These are phyloP conservation scores for Phalloptychus januarius DNA, from an alignment of 2,797 vertebrate species.

Conservation along the genomic window DNA sequence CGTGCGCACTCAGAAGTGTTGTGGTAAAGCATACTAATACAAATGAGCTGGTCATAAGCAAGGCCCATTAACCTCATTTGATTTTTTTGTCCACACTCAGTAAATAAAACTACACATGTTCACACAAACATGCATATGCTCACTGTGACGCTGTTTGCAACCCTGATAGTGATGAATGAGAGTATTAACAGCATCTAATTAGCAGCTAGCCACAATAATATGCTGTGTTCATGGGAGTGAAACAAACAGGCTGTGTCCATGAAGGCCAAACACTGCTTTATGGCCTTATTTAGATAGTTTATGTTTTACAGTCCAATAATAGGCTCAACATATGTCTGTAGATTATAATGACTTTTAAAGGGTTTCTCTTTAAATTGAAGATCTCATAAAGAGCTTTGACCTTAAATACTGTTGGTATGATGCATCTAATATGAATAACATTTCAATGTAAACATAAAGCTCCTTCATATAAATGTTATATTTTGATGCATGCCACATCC, in stretches of 20 bases:
- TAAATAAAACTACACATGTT: conserved; percentile 19
- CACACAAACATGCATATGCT: conserved; percentile 3
- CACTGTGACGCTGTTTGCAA: conserved; percentile 35
- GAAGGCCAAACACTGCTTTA: conserved; percentile 18
- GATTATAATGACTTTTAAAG: conserved; percentile 38
- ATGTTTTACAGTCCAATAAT: conserved; percentile 50
- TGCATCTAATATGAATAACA: background rate
- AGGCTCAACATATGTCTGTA: conserved; percentile 42
- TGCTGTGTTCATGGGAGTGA: conserved; percentile 53
- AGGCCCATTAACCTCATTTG: conserved; percentile 57
- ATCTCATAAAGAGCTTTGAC: conserved; percentile 12
- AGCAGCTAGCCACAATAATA: conserved; percentile 62
- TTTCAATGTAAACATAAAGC: background rate
- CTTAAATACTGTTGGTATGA: background rate
- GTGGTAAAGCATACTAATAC: conserved; percentile 37
- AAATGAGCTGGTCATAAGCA: conserved; percentile 49
- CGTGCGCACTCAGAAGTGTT: conserved; percentile 15
- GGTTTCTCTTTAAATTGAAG: conserved; percentile 20
- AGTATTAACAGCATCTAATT: conserved; percentile 68
- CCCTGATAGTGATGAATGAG: conserved; percentile 69
- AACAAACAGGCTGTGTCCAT: conserved; percentile 40
- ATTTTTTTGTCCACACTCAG: conserved; percentile 26
- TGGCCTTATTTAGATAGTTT: conserved; percentile 53
- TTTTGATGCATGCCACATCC: background rate
- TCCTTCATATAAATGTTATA: background rate